Percentiles rank a stretch among this genome's conserved stretches.
Conservation (phyloP, 2,888 invertebrate genomes). For the Itoplectis maculator region DNA sequence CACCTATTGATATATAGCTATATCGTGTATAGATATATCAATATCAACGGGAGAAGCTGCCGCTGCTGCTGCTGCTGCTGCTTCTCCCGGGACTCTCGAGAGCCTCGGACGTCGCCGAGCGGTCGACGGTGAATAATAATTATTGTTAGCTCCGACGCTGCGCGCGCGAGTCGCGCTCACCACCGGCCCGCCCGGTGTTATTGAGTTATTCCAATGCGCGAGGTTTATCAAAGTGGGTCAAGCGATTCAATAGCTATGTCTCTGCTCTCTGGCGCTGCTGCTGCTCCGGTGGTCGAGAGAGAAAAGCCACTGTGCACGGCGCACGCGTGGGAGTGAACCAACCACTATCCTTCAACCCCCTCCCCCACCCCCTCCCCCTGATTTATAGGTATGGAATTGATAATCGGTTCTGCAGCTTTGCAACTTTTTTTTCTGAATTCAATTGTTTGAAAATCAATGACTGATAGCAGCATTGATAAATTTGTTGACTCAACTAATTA, state of each 20-base stretch:
- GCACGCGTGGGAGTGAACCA: constrained; percentile 73
- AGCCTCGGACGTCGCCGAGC: constrained; percentile 36
- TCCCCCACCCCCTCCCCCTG: constrained; percentile 72
- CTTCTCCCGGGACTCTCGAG: constrained; percentile 4
- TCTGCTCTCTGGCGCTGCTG: constrained; percentile 69
- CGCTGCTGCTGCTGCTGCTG: not conserved
- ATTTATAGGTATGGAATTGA: constrained; percentile 59
- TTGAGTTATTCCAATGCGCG: constrained; percentile 83
- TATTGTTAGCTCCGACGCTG: constrained; percentile 75
- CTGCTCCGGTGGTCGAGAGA: constrained; percentile 74
- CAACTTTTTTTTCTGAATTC: not conserved
- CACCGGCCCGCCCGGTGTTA: constrained; percentile 66
- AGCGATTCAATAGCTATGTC: constrained; percentile 82
- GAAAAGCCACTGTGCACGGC: constrained; percentile 77
- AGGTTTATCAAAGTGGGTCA: constrained; percentile 84
- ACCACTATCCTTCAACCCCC: too few relatives aligned
- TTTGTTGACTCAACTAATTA: too few relatives aligned
- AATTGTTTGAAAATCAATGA: not conserved
- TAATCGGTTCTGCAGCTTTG: constrained; percentile 43
- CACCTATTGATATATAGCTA: not conserved
- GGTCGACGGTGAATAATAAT: constrained; percentile 79
- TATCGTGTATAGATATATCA: constrained; percentile 23
- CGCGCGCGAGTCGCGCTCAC: too few relatives aligned
- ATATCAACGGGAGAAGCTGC: constrained; percentile 31
- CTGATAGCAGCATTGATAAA: too few relatives aligned